Evolutionary conservation across 2,888 invertebrate genomes (phyloP).

Genomic region (Eupithecia centaureata): DNA sequence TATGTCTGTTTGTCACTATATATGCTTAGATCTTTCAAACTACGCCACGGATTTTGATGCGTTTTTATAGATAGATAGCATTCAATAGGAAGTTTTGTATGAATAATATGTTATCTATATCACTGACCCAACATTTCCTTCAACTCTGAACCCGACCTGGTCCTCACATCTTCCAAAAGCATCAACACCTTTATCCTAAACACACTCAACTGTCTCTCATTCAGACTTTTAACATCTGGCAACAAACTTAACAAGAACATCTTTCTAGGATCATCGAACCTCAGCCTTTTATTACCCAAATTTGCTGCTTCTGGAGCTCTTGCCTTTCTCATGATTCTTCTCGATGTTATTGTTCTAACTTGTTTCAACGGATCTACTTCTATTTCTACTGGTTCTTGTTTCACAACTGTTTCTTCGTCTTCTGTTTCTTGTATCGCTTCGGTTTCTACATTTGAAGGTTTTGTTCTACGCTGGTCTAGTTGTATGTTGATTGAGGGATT

Average conservation of each 20-base stretch:
- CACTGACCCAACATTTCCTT: constrained; percentile 12
- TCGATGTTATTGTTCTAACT: background rate
- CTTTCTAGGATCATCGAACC: constrained; percentile 31
- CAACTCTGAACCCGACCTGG: constrained; percentile 10
- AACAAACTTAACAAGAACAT: constrained; percentile 38
- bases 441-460: background rate
- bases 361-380: background rate
- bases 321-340: background rate
- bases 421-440: background rate
- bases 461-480: constrained; percentile 15
- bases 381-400: constrained; percentile 14
- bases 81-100: too few relatives aligned
- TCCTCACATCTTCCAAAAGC: constrained; percentile 35
- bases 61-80: too few relatives aligned
- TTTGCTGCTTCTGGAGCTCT: constrained; percentile 14
- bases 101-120: too few relatives aligned
- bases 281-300: constrained; percentile 26
- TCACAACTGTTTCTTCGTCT: background rate
- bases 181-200: constrained; percentile 34
- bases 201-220: constrained; percentile 34
- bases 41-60: too few relatives aligned
- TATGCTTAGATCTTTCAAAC: too few relatives aligned
- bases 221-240: constrained; percentile 35
- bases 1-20: too few relatives aligned
- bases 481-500: constrained; percentile 29